Conservation (phyloP, 2,888 invertebrate species). For the Troides helena region DNA sequence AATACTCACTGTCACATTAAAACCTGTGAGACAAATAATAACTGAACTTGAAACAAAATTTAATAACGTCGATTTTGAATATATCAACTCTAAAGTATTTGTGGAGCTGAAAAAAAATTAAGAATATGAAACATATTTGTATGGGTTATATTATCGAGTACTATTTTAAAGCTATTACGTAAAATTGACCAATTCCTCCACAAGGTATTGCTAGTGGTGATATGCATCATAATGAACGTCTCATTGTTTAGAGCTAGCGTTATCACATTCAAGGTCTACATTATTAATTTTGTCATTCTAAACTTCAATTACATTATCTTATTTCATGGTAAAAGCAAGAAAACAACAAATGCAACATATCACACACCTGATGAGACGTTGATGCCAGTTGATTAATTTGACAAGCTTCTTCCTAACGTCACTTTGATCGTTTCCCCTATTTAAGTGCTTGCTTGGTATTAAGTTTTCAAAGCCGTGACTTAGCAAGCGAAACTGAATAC, state of each 20-base stretch:
- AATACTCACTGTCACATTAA: slow-evolving; percentile 51
- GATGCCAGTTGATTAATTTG: slow-evolving; percentile 18
- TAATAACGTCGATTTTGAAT: slow-evolving; percentile 50
- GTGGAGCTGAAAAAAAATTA: slow-evolving; percentile 43
- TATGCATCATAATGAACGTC: too few relatives aligned
- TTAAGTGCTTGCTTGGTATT: slow-evolving; percentile 26
- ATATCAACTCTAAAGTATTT: slow-evolving; percentile 46
- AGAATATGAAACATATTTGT: background rate
- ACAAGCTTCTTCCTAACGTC: slow-evolving; percentile 13
- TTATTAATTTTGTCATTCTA: too few relatives aligned
- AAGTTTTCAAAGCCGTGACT: slow-evolving; percentile 41
- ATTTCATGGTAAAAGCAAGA: too few relatives aligned
- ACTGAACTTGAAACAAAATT: slow-evolving; percentile 55
- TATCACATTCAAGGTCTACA: too few relatives aligned
- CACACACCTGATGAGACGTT: slow-evolving; percentile 17
- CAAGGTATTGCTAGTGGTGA: too few relatives aligned
- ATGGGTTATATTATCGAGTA: background rate
- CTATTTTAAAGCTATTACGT: too few relatives aligned
- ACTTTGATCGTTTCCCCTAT: background rate
- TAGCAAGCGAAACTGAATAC: slow-evolving; percentile 45
- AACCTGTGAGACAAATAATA: slow-evolving; percentile 56
- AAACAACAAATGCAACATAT: background rate
- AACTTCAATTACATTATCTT: too few relatives aligned
- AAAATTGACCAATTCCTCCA: too few relatives aligned
- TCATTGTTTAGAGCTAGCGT: too few relatives aligned